A percentile compares a stretch with the other conserved stretches of the same genome.
Conservation (phyloP, 2,888 invertebrate genomes). For the Halictus ligatus region DNA sequence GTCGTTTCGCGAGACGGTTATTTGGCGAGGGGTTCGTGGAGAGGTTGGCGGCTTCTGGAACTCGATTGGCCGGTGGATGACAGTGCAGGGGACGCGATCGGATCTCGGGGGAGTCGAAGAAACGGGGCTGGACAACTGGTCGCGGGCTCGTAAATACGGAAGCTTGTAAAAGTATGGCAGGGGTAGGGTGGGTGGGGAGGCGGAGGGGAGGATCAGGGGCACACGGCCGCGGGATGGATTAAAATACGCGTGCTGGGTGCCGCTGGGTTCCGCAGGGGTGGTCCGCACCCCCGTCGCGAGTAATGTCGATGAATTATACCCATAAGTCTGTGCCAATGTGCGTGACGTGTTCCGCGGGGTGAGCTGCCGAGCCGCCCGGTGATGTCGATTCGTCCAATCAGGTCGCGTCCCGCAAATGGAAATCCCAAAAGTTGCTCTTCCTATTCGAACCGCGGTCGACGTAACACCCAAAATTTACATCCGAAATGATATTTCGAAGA, state of each 20-base stretch:
- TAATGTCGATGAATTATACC: constrained; percentile 73
- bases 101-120: constrained; percentile 41
- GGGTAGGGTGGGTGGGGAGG: too few relatives aligned
- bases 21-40: background rate
- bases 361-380: constrained; percentile 37
- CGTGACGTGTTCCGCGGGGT: constrained; percentile 73
- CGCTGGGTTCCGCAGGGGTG: constrained; percentile 51
- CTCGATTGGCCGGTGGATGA: background rate
- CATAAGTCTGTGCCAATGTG: constrained; percentile 76
- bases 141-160: constrained; percentile 49
- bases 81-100: constrained; percentile 23
- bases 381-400: constrained; percentile 75
- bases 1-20: background rate
- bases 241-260: constrained; percentile 63
- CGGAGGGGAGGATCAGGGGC: too few relatives aligned
- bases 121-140: constrained; percentile 35
- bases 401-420: constrained; percentile 72
- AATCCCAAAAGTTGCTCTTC: constrained; percentile 67
- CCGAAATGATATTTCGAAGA: constrained; percentile 63
- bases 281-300: constrained; percentile 64
- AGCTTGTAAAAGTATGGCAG: constrained; percentile 67
- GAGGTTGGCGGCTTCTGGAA: background rate
- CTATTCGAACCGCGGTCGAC: constrained; percentile 54
- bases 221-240: constrained; percentile 65
- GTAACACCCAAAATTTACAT: constrained; percentile 56